phyloP scores from a whole-genome alignment of 2,113 vertebrate species.

The Bubo bubo region DNA sequence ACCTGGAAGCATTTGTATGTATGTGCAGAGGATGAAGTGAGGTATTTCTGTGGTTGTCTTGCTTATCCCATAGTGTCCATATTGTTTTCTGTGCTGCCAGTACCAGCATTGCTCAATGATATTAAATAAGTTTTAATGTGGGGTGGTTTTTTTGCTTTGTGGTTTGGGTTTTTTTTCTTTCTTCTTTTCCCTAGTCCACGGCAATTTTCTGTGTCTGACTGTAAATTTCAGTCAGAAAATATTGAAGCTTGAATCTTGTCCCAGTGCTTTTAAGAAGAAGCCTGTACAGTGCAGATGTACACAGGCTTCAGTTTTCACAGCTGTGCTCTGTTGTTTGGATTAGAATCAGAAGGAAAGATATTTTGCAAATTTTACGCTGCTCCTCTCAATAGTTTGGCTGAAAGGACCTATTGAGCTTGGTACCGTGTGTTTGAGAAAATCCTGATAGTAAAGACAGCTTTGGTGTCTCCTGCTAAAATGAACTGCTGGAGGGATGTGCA shows the following conservation, averaged over 20 bases:
- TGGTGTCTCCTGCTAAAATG: neutral
- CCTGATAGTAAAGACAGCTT: neutral
- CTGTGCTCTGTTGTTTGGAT: slow-evolving; percentile 58
- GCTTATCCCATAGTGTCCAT: too few relatives aligned
- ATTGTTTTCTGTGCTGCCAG: too few relatives aligned
- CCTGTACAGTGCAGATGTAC: neutral
- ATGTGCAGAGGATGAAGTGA: too few relatives aligned
- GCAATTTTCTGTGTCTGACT: neutral
- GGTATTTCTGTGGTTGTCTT: too few relatives aligned
- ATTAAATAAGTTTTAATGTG: too few relatives aligned
- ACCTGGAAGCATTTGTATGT: too few relatives aligned
- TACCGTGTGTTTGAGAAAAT: neutral
- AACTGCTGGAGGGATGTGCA: neutral
- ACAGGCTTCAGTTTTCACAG: slow-evolving; percentile 56
- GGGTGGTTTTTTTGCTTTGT: too few relatives aligned
- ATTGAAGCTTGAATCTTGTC: neutral
- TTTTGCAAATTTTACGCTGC: neutral
- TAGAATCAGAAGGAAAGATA: slow-evolving; percentile 39
- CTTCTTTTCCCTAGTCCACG: neutral
- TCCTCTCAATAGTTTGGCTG: neutral
- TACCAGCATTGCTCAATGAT: too few relatives aligned
- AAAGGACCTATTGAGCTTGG: slow-evolving; percentile 13
- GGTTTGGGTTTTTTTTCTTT: neutral
- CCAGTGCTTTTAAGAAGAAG: neutral
- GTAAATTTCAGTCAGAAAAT: neutral